Percentiles rank a stretch among this genome's conserved stretches.
These are phyloP conservation scores for Drosophila sp. DNA, from an alignment of 1,140 invertebrate species.

Conservation along the genomic window DNA sequence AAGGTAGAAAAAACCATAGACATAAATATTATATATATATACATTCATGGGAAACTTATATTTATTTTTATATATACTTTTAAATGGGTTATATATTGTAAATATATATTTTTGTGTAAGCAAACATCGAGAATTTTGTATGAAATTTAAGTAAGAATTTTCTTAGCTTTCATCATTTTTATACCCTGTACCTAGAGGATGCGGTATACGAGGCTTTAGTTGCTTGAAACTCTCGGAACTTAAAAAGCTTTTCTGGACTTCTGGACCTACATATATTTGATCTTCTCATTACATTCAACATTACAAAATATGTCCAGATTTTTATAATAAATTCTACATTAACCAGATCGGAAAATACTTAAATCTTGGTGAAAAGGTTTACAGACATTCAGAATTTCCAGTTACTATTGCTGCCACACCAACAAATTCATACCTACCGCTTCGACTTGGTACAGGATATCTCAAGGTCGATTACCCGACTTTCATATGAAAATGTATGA, in stretches of 20 bases:
- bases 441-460: background rate
- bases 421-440: too few species aligned
- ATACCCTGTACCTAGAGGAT: background rate
- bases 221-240: too few species aligned
- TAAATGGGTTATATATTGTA: background rate
- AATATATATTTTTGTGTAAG: background rate
- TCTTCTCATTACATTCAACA: too few species aligned
- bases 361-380: too few species aligned
- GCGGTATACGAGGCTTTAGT: too few species aligned
- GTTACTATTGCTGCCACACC: too few species aligned
- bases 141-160: slow-evolving; percentile 8
- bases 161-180: background rate
- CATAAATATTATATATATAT: slow-evolving; percentile 11
- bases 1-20: slow-evolving; percentile 3
- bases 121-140: slow-evolving; percentile 19
- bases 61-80: slow-evolving; percentile 38
- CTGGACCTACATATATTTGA: too few species aligned
- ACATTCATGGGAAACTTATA: slow-evolving; percentile 57
- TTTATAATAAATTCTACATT: too few species aligned
- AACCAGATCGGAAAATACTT: too few species aligned
- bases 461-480: background rate
- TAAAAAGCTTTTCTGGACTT: too few species aligned
- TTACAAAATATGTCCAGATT: too few species aligned
- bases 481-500: background rate
- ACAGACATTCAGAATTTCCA: too few species aligned